These are phyloP conservation scores for Bilobella aurantiaca DNA, from an alignment of 1,140 invertebrate species.

Conservation along the genomic window DNA sequence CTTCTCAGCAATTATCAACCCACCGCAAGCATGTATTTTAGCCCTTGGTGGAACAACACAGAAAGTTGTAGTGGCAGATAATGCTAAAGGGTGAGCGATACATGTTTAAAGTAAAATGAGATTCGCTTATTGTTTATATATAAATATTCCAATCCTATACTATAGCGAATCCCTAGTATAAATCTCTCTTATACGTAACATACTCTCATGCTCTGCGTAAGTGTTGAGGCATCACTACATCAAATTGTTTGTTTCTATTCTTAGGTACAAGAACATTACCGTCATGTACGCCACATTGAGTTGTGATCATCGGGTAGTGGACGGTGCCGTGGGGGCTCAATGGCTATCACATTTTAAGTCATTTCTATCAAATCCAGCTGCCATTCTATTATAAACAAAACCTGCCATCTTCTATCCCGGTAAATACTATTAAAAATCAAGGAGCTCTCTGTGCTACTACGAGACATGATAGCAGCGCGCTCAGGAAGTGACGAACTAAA, in stretches of 20 bases:
- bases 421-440: too few species aligned
- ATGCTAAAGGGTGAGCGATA: slow-evolving; percentile 40
- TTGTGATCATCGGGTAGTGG: slow-evolving; percentile 62
- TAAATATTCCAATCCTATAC: neutral
- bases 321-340: slow-evolving; percentile 59
- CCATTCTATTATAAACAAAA: slow-evolving; percentile 51
- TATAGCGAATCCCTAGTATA: too few species aligned
- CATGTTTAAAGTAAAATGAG: neutral
- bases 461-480: too few species aligned
- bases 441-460: too few species aligned
- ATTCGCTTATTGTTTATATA: neutral
- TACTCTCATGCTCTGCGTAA: too few species aligned
- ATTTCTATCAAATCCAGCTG: slow-evolving; percentile 52
- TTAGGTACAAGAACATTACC: slow-evolving; percentile 44
- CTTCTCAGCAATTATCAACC: slow-evolving; percentile 59
- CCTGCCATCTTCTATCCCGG: too few species aligned
- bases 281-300: slow-evolving; percentile 56
- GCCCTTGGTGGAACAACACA: slow-evolving; percentile 52
- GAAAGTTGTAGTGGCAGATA: slow-evolving; percentile 44
- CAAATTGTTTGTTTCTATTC: slow-evolving; percentile 31
- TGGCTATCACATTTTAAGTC: slow-evolving; percentile 56
- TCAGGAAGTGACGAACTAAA: too few species aligned
- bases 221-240: neutral
- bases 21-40: slow-evolving; percentile 58
- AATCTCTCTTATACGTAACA: too few species aligned